These are phyloP conservation scores for Athripsodes cinereus DNA, from an alignment of 2,888 invertebrate species.

Conservation along the genomic window DNA sequence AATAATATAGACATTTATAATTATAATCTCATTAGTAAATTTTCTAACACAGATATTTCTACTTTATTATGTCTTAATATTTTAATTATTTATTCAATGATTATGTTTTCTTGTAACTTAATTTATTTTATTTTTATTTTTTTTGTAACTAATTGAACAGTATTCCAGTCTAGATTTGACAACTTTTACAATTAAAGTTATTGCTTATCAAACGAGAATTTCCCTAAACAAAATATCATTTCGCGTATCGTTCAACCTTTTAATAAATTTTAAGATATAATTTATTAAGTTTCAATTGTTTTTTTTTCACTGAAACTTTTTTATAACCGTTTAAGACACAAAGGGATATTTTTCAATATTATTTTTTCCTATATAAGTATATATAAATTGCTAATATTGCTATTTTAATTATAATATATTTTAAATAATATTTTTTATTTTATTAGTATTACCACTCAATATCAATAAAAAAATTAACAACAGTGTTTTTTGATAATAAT, in stretches of 20 bases:
- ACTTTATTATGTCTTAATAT: too few relatives aligned
- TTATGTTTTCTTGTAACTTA: slow-evolving; percentile 23
- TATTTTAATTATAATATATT: too few relatives aligned
- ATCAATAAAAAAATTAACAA: too few relatives aligned
- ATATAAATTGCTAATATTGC: too few relatives aligned
- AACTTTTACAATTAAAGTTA: slow-evolving; percentile 32
- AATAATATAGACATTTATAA: neutral
- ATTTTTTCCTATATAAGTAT: too few relatives aligned
- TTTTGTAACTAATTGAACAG: slow-evolving; percentile 38
- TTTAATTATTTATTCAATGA: slow-evolving; percentile 24
- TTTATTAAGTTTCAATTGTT: neutral
- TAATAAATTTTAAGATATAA: neutral
- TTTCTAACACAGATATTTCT: neutral
- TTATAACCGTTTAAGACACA: neutral
- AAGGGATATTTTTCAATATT: neutral
- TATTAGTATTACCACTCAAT: too few relatives aligned
- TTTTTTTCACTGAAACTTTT: neutral
- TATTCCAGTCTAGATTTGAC: slow-evolving; percentile 36
- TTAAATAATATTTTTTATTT: too few relatives aligned
- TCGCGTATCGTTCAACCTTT: neutral
- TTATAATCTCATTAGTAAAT: slow-evolving; percentile 1
- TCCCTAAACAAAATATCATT: neutral
- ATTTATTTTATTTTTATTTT: slow-evolving; percentile 27
- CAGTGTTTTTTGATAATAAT: too few relatives aligned
- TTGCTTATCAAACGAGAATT: neutral